These are phyloP conservation scores for Alca torda DNA, from an alignment of 2,797 vertebrate genomes.

Conservation along the genomic window DNA sequence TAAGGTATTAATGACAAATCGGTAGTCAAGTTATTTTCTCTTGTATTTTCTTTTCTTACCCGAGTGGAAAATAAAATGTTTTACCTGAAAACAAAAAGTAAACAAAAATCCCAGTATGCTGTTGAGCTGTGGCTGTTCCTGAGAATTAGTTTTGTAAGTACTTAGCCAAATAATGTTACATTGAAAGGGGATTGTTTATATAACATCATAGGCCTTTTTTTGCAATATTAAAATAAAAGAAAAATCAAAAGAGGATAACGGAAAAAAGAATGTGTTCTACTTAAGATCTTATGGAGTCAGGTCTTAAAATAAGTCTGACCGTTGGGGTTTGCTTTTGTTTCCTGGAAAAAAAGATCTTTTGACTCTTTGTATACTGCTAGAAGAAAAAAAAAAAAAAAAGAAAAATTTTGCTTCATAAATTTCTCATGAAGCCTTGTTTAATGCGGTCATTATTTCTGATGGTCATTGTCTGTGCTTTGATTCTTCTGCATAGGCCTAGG, in stretches of 20 bases:
- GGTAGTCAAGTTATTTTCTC: neutral
- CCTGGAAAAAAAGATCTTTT: conserved; percentile 4
- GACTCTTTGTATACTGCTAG: neutral
- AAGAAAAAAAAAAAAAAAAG: neutral
- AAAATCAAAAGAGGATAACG: neutral
- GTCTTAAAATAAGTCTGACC: conserved; percentile 8
- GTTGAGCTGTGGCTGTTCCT: neutral
- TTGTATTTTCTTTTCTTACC: neutral
- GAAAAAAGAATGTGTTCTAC: neutral
- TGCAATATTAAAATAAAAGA: neutral
- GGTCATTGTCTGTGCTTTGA: conserved; percentile 46
- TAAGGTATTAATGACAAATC: neutral
- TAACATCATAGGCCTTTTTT: neutral
- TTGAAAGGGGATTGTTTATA: neutral
- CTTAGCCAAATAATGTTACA: neutral
- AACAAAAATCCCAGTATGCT: neutral
- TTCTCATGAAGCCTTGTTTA: conserved; percentile 66
- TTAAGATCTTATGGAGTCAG: neutral
- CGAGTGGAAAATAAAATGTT: neutral
- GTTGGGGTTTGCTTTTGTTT: conserved; percentile 11
- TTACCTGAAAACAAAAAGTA: neutral
- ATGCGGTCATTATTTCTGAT: conserved; percentile 55
- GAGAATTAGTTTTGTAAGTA: neutral
- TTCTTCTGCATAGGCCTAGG: conserved; percentile 35
- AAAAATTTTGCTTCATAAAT: conserved; percentile 61